Base-by-base conservation (phyloP, 2,797 vertebrate species). In the Pantherophis alleghaniensis region DNA sequence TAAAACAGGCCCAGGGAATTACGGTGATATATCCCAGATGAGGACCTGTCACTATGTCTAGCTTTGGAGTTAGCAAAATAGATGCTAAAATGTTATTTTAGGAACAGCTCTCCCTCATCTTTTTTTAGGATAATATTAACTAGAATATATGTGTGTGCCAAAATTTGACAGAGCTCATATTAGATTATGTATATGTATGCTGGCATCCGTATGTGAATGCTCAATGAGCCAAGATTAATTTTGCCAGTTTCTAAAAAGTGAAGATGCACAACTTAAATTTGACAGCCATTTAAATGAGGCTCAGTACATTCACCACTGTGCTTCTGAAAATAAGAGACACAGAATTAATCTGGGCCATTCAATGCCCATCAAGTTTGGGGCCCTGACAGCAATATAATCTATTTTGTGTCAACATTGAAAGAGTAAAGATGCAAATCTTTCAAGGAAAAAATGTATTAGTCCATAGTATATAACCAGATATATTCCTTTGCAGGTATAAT, bases 21-120 rank as follows among this genome's bases (percentile, higher is more conserved):
- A 89, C 1, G 24, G 24, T 93, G 93, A 91, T 91, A 89, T 89
- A 93, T 91, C 90, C 93, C 93, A 91, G 90, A 91, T 93, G 87
- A 91, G 59, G 69, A 91, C 89, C 90, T 91, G 87, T 69, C 83
- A 88, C 56, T n/a, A 61, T 42, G 32, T 61, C 91, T 61, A 79
- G 42, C 42, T 42, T 87, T 88, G 66, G 56, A 92, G 91, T 91
- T 88, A 90, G 47, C 93, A 93, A 79, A 92, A 92, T 83, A 90
- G 42, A 92, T 94, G 63, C 60, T 93, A 47, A 92, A 90, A 74
- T 83, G 11, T 94, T 94, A 94, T 88, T 94, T 92, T 87, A 83
- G 86, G 89, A 90, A 32, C 47, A 92, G 83, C 32, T 57, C 61
- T 90, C 86, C 24, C 83, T 9, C 57, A 57, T 83, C 42, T 90